Base-by-base conservation (phyloP, 1,140 invertebrate species). In the Lordiphosa collinella region DNA sequence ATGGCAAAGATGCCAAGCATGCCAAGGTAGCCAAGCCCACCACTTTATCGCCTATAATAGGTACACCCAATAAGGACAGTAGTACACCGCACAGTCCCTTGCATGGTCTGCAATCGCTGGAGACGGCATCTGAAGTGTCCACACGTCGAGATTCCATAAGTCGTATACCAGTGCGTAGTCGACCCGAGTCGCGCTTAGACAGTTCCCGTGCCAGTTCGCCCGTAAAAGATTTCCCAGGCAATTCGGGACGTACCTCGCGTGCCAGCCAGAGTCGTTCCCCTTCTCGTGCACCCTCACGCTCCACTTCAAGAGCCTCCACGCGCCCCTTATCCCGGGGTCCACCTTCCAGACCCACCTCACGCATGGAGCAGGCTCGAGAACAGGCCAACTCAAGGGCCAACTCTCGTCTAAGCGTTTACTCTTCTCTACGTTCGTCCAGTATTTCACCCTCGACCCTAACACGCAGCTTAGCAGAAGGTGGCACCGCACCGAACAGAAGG, bases 41-140 rank as follows among this genome's bases (percentile, higher is more conserved):
- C 11, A 88, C 84, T 0, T 47, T 89, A 16, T 89, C 88, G 1
- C 88, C 88, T 0, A 89, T 89, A 4, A 85, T 89, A 54, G 88
- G 88, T 1, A 89, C 88, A 0, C 88, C 88, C 1, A 89, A 89
- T 44, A 89, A 88, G 64, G 88, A 89, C 4, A 76, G 71, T 22
- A 85, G 80, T 29, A 56, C 67, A 8, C 67, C 68, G 0, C 84
- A 86, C 8, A 88, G 86, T 70, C 82, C 86, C 4, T 38, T 66
- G 6, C 78, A 84, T 43, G 64, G 69, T 3, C 32, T 22, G 53
- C 56, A 14, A 64, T 48, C 7, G 55, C 22, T 1, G 22, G 52
- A 59, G 25, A 70, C 38, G 8, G 37, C 46, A 5, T 87, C 87
- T 0, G 84, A 88, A 48, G 16, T 69, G 1, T 86, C 73, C 0